These are phyloP conservation scores for Nibea albiflora DNA, from an alignment of 2,113 vertebrate genomes.

Conservation along the genomic window DNA sequence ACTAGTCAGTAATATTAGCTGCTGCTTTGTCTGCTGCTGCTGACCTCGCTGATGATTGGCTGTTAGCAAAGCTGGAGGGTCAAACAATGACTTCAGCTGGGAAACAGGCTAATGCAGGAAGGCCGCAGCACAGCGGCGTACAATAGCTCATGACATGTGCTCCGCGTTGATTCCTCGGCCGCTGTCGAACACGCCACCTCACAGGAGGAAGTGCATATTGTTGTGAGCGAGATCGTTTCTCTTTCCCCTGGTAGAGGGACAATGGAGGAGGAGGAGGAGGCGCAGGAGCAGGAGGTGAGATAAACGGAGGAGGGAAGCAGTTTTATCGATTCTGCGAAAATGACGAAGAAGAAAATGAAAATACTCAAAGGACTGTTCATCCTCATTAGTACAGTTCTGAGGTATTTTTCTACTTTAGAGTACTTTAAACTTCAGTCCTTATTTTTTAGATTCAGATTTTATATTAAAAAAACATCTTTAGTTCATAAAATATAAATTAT, in stretches of 20 bases:
- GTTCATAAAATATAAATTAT: too few species aligned
- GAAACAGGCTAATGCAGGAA: slow-evolving; percentile 69
- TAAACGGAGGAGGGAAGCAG: slow-evolving; percentile 12
- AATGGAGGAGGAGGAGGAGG: slow-evolving; percentile 52
- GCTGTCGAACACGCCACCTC: slow-evolving; percentile 9
- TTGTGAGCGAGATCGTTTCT: slow-evolving; percentile 61
- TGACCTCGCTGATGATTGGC: too few species aligned
- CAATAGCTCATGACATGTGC: slow-evolving; percentile 66
- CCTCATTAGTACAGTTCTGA: too few species aligned
- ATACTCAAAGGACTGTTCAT: too few species aligned
- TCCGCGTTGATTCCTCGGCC: slow-evolving; percentile 24
- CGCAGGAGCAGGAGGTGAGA: neutral
- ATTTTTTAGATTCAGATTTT: too few species aligned
- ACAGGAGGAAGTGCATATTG: slow-evolving; percentile 73
- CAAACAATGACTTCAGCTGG: slow-evolving; percentile 56
- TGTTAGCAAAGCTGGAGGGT: slow-evolving; percentile 41
- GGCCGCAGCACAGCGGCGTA: slow-evolving; percentile 25
- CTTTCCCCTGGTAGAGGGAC: slow-evolving; percentile 47
- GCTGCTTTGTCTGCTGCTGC: too few species aligned
- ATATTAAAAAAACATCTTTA: too few species aligned
- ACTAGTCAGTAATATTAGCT: too few species aligned
- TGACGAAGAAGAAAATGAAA: slow-evolving; percentile 9
- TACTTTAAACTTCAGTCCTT: too few species aligned
- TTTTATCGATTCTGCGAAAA: slow-evolving; percentile 32
- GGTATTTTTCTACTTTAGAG: too few species aligned